phyloP scores from a whole-genome alignment of 2,888 invertebrate species.

The Pseudeuparius sepicola region DNA sequence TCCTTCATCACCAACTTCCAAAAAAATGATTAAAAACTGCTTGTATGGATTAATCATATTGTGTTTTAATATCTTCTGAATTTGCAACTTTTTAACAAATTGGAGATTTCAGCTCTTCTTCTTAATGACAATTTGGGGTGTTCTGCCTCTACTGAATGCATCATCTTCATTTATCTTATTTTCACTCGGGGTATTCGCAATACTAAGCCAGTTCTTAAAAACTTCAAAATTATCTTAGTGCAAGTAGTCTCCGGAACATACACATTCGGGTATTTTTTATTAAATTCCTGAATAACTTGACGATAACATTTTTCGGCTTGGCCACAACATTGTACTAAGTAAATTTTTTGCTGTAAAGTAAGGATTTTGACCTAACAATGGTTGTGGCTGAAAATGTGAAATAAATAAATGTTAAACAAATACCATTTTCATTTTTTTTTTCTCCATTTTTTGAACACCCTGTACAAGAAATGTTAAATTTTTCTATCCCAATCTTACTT shows the following conservation, averaged over 20 bases:
- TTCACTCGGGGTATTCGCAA: neutral
- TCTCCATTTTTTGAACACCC: too few relatives aligned
- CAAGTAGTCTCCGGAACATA: neutral
- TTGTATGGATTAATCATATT: too few relatives aligned
- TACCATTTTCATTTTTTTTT: too few relatives aligned
- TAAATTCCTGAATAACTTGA: slow-evolving; percentile 7
- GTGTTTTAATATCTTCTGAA: too few relatives aligned
- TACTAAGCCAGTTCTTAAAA: slow-evolving; percentile 2
- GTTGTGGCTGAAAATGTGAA: too few relatives aligned
- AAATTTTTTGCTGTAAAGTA: slow-evolving; percentile 3
- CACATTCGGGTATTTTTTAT: slow-evolving; percentile 4
- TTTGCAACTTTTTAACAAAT: slow-evolving; percentile 3
- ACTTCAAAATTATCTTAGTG: slow-evolving; percentile 1
- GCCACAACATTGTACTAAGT: slow-evolving; percentile 2
- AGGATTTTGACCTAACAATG: slow-evolving; percentile 1
- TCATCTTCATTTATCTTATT: neutral
- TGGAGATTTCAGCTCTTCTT: slow-evolving; percentile 3
- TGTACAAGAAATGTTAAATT: too few relatives aligned
- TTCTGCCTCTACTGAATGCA: slow-evolving; percentile 3
- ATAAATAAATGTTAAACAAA: too few relatives aligned
- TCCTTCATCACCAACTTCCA: neutral
- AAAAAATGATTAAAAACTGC: too few relatives aligned
- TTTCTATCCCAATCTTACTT: too few relatives aligned
- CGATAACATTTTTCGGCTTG: slow-evolving; percentile 1
- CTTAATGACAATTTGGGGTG: slow-evolving; percentile 3